Evolutionary conservation across 2,888 invertebrate species (phyloP), one percentile per base, ranked within the genome.

Genomic region (Subacronicta megacephala): DNA sequence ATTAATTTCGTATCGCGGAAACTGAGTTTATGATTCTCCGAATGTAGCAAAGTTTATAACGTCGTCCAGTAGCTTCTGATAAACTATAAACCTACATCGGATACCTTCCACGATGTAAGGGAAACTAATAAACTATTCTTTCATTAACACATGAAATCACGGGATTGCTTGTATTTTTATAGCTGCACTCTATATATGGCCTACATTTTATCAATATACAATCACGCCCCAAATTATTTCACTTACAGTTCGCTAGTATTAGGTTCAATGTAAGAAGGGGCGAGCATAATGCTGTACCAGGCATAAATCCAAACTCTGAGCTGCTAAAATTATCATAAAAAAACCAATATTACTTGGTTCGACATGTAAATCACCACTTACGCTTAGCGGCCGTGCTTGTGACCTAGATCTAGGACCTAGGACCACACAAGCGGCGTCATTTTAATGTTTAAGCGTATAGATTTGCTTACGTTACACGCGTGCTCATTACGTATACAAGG

Each of bases 81-180:
- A 89, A 90, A 75, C 88, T 57, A 87, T 93, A 90, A 93, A 91
- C 90, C 89, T 83, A 90, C 75, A 87, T 90, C 61, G 67, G 67
- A 63, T 67, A 78, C 74, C 76, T 79, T 78, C 73, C 72, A 65
- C 63, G 72, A 62, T 69, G 53, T 58, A 60, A 67, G 64, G 56
- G 57, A 71, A 62, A 52, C 59, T 50, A 57, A 64, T 64, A 66
- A 66, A 57, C 46, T 16, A 54, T 46, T 60, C 43, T 57, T 62
- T 56, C 58, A 66, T 40, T 54, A 54, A 44, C 46, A 68, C 44
- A 9, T 38, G 29, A 45, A 57, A 38, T 46, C 36, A 46, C 35
- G 46, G 18, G 17, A 18, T 26, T n/a, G 7, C 10, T 44, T 50
- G 55, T 16, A 12, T 36, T 15, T 45, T 23, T 45, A 36, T 23